Evolutionary conservation across 2,888 invertebrate species (phyloP), one percentile per base, ranked within the genome.

Genomic region (Rapana venosa): DNA sequence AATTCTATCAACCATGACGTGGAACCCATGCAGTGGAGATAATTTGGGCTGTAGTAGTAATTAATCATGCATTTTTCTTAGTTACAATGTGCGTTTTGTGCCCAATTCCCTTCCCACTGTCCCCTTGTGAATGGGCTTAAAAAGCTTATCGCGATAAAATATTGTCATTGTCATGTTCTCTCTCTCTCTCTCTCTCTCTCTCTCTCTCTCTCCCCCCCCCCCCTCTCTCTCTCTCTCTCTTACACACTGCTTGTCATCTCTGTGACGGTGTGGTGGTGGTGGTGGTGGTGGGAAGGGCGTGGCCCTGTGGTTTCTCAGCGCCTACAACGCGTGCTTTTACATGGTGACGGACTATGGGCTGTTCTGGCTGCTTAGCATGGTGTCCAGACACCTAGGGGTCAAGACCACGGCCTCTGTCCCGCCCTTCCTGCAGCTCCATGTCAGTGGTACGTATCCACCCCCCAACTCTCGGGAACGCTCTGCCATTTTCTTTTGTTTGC

Each of bases 291-390:
- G 15, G 2, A 87, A 90, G 90, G 97, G 96, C 0, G 93, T 96
- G 0, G 95, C 97, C 30, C 97, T 98, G 92, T 97, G 98, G 95
- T 93, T 97, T 0, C 96, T 97, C 30, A 97, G 97, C 0, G 97
- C 97, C 0, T 96, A 98, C 90, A 98, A 98, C 95, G 96, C 98
- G 26, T 96, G 97, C 56, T 97, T 97, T 85, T 97, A 98, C 94
- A 97, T 98, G 95, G 96, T 97, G 35, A 97, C 97, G 2, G 98
- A 98, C 96, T 98, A 98, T 95, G 97, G 97, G 36, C 96, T 98
- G 0, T 98, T 97, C 95, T 98, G 98, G 97, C 96, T 98, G n/a
- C 96, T 98, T 88, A 95, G 94, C 88, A 95, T 96, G 86, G 96
- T 97, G 61, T 94, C 96, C 86, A 94, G 95, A 90, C 96, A 97